Conservation (phyloP, 2,113 vertebrate genomes). For the Mastomys natalensis region DNA sequence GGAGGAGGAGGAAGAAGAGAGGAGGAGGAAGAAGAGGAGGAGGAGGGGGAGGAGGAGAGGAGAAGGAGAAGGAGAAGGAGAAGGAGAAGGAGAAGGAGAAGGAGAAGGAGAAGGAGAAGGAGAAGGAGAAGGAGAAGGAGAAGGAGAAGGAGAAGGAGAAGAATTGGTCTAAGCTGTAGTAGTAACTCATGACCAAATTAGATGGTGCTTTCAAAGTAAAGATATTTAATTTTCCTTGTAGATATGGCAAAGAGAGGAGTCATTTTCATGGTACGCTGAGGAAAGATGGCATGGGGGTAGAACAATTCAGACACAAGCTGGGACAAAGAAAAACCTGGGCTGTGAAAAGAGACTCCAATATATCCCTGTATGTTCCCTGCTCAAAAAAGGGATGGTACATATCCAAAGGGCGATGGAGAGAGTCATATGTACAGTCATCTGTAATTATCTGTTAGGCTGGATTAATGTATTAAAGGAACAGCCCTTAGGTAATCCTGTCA, state of each 20-base stretch:
- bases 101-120: no score
- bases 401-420: no score
- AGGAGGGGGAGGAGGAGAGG: no score
- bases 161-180: not conserved
- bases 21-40: no score
- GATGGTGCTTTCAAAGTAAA: not conserved
- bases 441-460: not conserved
- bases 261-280: not conserved
- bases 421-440: not conserved
- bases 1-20: no score
- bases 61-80: no score
- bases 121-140: no score
- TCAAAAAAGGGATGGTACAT: not conserved
- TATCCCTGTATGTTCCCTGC: not conserved
- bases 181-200: not conserved
- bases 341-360: no score
- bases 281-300: not conserved
- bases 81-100: no score
- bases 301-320: not conserved
- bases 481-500: not conserved
- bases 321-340: not conserved
- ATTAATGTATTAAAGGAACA: not conserved
- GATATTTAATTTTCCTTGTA: not conserved
- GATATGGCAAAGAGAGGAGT: not conserved
- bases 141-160: no score